phyloP scores from a whole-genome alignment of 1,140 invertebrate genomes.

The Musca domestica region DNA sequence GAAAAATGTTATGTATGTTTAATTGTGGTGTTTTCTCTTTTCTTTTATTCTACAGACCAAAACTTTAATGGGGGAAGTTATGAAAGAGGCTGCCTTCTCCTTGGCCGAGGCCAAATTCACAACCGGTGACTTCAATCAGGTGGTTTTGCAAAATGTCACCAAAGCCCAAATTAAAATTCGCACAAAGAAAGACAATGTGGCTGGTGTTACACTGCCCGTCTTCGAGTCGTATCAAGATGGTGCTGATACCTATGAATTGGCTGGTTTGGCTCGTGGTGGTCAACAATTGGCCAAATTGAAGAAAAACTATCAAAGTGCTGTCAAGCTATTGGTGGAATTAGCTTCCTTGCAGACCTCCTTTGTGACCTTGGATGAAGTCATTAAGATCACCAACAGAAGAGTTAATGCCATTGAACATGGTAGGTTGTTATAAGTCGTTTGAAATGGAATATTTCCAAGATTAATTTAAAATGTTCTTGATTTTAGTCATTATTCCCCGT shows the following conservation, averaged over 20 bases:
- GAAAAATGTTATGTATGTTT: constrained; percentile 23
- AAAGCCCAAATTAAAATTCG: constrained; percentile 98
- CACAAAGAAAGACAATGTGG: constrained; percentile 99
- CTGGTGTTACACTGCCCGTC: constrained; percentile 92
- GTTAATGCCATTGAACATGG: constrained; percentile 99
- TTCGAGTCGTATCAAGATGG: constrained; percentile 97
- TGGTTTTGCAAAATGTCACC: constrained; percentile 98
- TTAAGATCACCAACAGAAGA: constrained; percentile 96
- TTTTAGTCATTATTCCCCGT: constrained; percentile 94
- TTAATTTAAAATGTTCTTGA: constrained; percentile 23
- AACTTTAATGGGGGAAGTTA: constrained; percentile 98
- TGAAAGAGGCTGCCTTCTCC: constrained; percentile 99
- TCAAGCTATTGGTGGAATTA: constrained; percentile 88
- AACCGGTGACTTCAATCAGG: constrained; percentile 97
- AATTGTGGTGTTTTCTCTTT: no score
- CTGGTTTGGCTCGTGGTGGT: constrained; percentile 90
- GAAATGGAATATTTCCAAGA: no score
- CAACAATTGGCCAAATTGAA: constrained; percentile 93
- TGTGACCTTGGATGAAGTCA: constrained; percentile 94
- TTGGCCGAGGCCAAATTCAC: constrained; percentile 98
- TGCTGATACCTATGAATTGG: constrained; percentile 88
- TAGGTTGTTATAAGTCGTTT: constrained; percentile 57
- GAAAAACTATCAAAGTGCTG: constrained; percentile 91
- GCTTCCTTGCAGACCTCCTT: constrained; percentile 96
- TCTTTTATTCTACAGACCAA: constrained; percentile 85